Percentiles rank a stretch among this genome's conserved stretches.
phyloP scores from a whole-genome alignment of 1,140 invertebrate species.

The Drosophila ogumai region DNA sequence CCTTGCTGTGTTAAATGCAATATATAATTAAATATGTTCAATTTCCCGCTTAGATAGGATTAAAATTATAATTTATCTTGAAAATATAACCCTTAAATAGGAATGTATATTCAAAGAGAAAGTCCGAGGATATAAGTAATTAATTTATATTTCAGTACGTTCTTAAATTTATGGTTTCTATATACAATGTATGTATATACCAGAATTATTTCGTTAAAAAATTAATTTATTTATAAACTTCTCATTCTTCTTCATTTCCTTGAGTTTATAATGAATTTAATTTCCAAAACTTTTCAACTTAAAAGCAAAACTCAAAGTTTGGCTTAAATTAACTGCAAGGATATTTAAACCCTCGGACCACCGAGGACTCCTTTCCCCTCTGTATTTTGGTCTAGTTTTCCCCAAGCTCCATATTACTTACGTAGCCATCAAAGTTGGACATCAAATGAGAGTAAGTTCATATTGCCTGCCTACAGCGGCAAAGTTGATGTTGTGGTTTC shows the following conservation, averaged over 20 bases:
- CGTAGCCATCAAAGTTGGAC: slow-evolving; percentile 28
- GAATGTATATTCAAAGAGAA: too few relatives aligned
- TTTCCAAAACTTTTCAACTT: background rate
- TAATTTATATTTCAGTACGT: background rate
- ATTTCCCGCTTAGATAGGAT: background rate
- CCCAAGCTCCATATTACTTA: background rate
- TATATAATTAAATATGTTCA: too few relatives aligned
- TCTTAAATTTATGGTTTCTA: background rate
- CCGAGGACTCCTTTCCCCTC: slow-evolving; percentile 15
- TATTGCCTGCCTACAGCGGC: slow-evolving; percentile 17
- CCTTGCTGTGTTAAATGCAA: slow-evolving; percentile 3
- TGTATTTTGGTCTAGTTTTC: slow-evolving; percentile 23
- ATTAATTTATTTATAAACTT: background rate
- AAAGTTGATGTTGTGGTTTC: slow-evolving; percentile 53
- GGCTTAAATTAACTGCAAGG: slow-evolving; percentile 1
- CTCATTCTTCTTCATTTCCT: too few relatives aligned
- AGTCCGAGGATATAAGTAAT: background rate
- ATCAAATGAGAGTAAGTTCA: slow-evolving; percentile 51
- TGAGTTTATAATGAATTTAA: background rate
- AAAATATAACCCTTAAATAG: too few relatives aligned
- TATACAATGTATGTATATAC: too few relatives aligned
- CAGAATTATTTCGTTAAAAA: background rate
- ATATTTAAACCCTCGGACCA: slow-evolving; percentile 25
- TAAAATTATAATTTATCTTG: too few relatives aligned
- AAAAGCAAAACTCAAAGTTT: background rate